Percentiles rank a stretch among this genome's conserved stretches.
Evolutionary conservation across 2,113 vertebrate species (phyloP).

Genomic region (Kobus ellipsiprymnus): DNA sequence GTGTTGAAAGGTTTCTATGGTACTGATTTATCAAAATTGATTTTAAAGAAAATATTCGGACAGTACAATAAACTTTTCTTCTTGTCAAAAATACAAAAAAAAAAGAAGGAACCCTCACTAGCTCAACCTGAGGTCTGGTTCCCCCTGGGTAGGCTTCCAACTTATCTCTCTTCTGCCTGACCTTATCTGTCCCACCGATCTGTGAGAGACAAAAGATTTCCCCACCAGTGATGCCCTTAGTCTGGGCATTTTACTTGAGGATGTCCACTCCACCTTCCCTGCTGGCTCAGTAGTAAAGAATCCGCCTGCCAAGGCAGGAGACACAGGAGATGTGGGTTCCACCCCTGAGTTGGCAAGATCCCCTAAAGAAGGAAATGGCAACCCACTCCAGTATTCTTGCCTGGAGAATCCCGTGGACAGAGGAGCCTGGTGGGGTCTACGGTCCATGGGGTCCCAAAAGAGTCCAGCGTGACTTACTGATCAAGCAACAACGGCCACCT

Average conservation of each 20-base stretch:
- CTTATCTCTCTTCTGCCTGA: neutral
- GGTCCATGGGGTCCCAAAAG: neutral
- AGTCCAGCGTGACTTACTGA: neutral
- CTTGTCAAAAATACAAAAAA: neutral
- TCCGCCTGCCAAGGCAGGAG: neutral
- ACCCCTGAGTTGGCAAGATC: neutral
- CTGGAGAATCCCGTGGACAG: neutral
- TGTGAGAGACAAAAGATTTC: neutral
- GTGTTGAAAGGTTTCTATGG: conserved; percentile 67
- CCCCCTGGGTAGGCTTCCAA: neutral
- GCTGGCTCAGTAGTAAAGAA: neutral
- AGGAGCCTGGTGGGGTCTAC: neutral
- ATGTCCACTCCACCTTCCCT: neutral
- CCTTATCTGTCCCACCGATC: neutral
- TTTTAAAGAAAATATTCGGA: conserved; percentile 54
- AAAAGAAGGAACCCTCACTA: neutral
- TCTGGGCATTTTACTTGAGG: neutral
- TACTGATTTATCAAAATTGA: conserved; percentile 61
- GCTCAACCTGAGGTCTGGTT: neutral
- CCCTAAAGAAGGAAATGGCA: neutral
- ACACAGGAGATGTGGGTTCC: neutral
- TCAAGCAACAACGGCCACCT: neutral
- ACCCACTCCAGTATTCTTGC: neutral
- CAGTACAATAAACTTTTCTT: conserved; percentile 56
- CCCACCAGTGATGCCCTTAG: neutral